phyloP scores from a whole-genome alignment of 2,888 invertebrate genomes.

The Oscheius myriophilus region DNA sequence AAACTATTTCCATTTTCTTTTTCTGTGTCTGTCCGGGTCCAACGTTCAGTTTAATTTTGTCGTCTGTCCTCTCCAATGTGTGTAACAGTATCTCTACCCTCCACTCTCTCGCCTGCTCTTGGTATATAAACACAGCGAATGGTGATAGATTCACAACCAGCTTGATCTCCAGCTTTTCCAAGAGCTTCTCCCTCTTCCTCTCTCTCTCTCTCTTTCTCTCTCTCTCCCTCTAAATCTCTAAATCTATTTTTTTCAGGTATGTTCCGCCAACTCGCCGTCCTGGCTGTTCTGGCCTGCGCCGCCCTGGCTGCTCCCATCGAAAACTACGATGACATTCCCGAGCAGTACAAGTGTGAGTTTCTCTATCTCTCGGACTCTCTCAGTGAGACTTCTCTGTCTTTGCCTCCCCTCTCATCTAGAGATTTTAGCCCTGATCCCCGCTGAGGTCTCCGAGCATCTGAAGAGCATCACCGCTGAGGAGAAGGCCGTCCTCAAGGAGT shows the following conservation, averaged over 20 bases:
- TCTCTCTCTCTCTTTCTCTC: conserved; percentile 3
- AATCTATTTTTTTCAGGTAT: conserved; percentile 8
- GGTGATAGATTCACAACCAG: too few relatives aligned
- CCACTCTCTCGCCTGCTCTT: too few relatives aligned
- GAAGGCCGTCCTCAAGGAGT: conserved; percentile 62
- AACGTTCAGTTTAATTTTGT: too few relatives aligned
- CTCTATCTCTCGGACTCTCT: not conserved
- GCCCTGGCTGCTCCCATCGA: conserved; percentile 55
- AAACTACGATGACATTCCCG: conserved; percentile 62
- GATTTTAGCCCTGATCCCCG: conserved; percentile 59
- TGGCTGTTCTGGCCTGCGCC: conserved; percentile 46
- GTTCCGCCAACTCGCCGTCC: conserved; percentile 34
- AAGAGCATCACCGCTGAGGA: conserved; percentile 64
- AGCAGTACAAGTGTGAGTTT: conserved; percentile 59
- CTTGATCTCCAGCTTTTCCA: too few relatives aligned
- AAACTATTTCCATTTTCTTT: too few relatives aligned
- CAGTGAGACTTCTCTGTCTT: not conserved
- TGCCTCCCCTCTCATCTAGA: too few relatives aligned
- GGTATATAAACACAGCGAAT: too few relatives aligned
- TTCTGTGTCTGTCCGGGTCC: too few relatives aligned
- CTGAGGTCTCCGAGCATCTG: conserved; percentile 66
- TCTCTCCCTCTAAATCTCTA: not conserved
- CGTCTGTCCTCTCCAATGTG: not conserved
- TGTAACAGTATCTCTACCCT: not conserved
- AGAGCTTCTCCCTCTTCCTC: not conserved